Conservation (phyloP, 2,797 vertebrate species). For the Cryptoprocta ferox region DNA sequence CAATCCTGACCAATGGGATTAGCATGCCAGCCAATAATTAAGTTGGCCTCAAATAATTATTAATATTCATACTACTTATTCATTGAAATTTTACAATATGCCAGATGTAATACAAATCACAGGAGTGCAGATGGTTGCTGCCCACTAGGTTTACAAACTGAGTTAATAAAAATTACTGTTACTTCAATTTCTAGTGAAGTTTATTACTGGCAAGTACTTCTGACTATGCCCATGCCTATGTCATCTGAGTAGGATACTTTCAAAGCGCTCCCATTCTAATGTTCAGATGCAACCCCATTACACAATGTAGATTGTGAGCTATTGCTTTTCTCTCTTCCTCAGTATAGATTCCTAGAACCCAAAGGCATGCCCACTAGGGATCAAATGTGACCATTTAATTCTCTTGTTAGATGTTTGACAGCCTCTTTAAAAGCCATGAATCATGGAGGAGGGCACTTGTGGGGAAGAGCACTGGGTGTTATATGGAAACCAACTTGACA, state of each 20-base stretch:
- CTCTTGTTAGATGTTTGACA: background rate
- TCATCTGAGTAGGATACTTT: conserved; percentile 1
- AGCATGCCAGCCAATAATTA: background rate
- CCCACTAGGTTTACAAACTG: background rate
- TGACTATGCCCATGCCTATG: background rate
- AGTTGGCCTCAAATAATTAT: background rate
- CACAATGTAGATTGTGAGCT: background rate
- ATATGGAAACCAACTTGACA: too few relatives aligned
- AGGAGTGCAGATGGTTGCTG: background rate
- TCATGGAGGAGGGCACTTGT: too few relatives aligned
- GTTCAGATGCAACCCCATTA: background rate
- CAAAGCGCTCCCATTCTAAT: background rate
- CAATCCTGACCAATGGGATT: background rate
- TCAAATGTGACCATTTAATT: background rate
- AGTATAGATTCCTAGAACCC: background rate
- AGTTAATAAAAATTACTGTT: conserved; percentile 26
- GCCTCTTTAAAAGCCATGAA: background rate
- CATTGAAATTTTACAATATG: conserved; percentile 23
- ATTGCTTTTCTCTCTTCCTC: background rate
- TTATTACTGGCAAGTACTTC: background rate
- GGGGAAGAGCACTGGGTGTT: too few relatives aligned
- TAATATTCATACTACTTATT: background rate
- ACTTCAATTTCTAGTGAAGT: background rate
- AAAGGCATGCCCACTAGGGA: background rate
- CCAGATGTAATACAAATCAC: background rate